Evolutionary conservation across 2,888 invertebrate genomes (phyloP).

Genomic region (Schrankia costaestrigalis): DNA sequence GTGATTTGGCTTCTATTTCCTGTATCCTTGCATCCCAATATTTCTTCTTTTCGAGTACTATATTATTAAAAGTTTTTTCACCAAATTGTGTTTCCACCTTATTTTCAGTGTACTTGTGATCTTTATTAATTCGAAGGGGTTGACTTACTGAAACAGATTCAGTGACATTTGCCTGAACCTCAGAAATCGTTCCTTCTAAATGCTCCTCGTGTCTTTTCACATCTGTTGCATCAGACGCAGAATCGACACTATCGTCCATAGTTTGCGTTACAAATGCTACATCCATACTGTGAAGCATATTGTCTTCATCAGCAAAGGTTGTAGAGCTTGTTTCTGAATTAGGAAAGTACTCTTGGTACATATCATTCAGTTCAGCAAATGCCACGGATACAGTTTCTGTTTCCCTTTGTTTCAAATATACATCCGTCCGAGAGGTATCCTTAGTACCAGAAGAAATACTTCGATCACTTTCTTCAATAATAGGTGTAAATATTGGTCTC

Average conservation of each 20-base stretch:
- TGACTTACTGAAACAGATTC: constrained; percentile 79
- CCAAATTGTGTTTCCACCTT: constrained; percentile 53
- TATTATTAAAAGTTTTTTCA: constrained; percentile 48
- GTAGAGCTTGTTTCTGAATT: constrained; percentile 49
- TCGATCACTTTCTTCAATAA: constrained; percentile 69
- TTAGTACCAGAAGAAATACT: constrained; percentile 53
- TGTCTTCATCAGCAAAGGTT: constrained; percentile 35
- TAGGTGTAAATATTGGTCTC: constrained; percentile 62
- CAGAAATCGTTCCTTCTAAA: constrained; percentile 75
- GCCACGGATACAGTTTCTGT: constrained; percentile 65
- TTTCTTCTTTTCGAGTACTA: constrained; percentile 71
- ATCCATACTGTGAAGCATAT: constrained; percentile 32
- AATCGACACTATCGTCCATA: constrained; percentile 62
- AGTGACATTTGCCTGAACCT: constrained; percentile 77
- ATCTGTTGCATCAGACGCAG: constrained; percentile 76
- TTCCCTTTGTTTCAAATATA: constrained; percentile 36
- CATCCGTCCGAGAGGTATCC: constrained; percentile 36
- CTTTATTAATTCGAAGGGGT: constrained; percentile 52
- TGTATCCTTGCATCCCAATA: constrained; percentile 76
- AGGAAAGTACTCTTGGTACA: constrained; percentile 62
- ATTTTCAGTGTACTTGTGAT: constrained; percentile 23
- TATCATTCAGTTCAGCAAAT: constrained; percentile 71
- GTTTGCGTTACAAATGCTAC: constrained; percentile 39
- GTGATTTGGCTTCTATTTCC: constrained; percentile 64
- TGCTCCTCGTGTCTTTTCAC: constrained; percentile 69